Evolutionary conservation across 2,797 vertebrate genomes (phyloP), one percentile per base, ranked within the genome.

Genomic region (Labeo calbasu): DNA sequence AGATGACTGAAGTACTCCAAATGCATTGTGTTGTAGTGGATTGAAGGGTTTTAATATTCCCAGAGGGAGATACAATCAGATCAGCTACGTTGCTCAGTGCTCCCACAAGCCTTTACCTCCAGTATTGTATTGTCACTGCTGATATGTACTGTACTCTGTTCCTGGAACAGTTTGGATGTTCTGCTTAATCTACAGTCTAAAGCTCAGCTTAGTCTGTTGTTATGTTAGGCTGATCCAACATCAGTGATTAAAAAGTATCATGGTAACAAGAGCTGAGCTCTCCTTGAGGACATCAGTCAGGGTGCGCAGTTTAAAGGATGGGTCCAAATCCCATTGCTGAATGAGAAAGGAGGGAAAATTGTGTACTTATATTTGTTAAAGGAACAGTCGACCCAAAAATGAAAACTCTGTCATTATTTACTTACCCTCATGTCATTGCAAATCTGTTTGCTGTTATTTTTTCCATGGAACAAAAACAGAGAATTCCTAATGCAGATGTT

Each of bases 191-290:
- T 83, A 69, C 73, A 66, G 79, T 81, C 69, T 77, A 75, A 83
- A 84, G 70, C 59, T 82, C 36, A 66, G 73, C 51, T 79, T 70
- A 86, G 72, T 65, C 81, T 65, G 81, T 84, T 87, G 73, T 84
- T 84, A 77, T 46, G 71, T 71, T 40, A 80, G 68, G 55, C 84
- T 82, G 69, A 88, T 80, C 76, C 72, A 82, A 84, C 82, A 88
- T 87, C 84, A 88, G 73, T 82, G 76, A 84, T 81, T 85, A 83
- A 85, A 85, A 85, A 85, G 83, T 77, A 84, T 85, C 82, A 83
- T 85, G 79, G 79, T 83, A 77, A 61, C 77, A 73, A 80, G 66
- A 86, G 75, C 72, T 77, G 83, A 55, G 72, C 83, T 75, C 43
- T 78, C 53, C 72, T 81, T 71, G 36, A 85, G 82, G 83, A 73